These are phyloP conservation scores for Drosophila repletoides DNA, from an alignment of 1,140 invertebrate species.

Conservation along the genomic window DNA sequence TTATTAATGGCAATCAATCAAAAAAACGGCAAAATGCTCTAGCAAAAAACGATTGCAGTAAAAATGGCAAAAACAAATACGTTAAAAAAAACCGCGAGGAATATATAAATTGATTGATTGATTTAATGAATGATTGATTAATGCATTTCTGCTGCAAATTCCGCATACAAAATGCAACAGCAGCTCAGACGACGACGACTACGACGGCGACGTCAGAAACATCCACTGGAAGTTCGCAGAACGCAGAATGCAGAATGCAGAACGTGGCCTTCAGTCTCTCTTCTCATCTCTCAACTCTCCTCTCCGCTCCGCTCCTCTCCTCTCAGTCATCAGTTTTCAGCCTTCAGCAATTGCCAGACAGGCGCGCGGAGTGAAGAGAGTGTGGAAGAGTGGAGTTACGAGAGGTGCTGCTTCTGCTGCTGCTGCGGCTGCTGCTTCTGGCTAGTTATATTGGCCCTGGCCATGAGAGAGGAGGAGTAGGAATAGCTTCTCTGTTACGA, in stretches of 20 bases:
- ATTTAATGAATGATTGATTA: constrained; percentile 81
- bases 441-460: constrained; percentile 63
- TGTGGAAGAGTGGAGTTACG: constrained; percentile 7
- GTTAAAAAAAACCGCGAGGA: constrained; percentile 51
- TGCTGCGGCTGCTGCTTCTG: constrained; percentile 1
- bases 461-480: constrained; percentile 39
- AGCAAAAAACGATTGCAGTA: constrained; percentile 38
- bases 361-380: constrained; percentile 42
- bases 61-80: constrained; percentile 38
- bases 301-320: no score
- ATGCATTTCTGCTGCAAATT: constrained; percentile 79
- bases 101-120: constrained; percentile 80
- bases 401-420: neutral
- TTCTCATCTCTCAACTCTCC: no score
- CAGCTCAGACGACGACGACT: constrained; percentile 12
- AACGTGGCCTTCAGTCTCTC: constrained; percentile 60
- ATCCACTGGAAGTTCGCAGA: constrained; percentile 38
- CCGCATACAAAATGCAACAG: constrained; percentile 71
- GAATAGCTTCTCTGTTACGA: no score
- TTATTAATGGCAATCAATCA: constrained; percentile 81
- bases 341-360: constrained; percentile 61
- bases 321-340: constrained; percentile 54
- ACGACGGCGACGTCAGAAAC: neutral
- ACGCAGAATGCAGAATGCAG: constrained; percentile 42
- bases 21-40: constrained; percentile 52